phyloP scores from a whole-genome alignment of 2,888 invertebrate species.

The Spilosoma lubricipeda region DNA sequence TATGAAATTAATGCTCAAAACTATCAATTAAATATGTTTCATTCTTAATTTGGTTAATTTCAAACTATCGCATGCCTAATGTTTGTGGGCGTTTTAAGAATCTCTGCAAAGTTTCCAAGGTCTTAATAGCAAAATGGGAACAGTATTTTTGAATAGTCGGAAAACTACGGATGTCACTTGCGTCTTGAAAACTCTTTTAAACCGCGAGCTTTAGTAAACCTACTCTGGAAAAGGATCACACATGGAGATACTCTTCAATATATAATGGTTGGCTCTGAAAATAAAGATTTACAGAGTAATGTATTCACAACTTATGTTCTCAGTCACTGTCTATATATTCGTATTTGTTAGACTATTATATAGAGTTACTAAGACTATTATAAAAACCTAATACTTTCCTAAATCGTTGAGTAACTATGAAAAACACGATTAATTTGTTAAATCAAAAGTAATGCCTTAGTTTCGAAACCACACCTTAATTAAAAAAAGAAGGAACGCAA shows the following conservation, averaged over 20 bases:
- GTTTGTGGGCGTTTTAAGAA: neutral
- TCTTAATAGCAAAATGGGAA: too few relatives aligned
- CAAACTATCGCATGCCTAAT: neutral
- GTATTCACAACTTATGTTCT: neutral
- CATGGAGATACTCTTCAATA: too few relatives aligned
- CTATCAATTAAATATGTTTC: neutral
- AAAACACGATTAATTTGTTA: neutral
- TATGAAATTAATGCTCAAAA: neutral
- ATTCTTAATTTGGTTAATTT: neutral
- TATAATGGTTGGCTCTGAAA: too few relatives aligned
- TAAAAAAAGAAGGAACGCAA: slow-evolving; percentile 25
- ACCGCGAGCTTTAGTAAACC: neutral
- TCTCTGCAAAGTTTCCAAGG: neutral
- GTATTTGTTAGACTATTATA: too few relatives aligned
- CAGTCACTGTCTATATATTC: neutral
- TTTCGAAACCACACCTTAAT: slow-evolving; percentile 27
- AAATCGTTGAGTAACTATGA: neutral
- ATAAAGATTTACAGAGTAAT: neutral
- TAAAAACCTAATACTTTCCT: neutral
- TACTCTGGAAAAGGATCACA: too few relatives aligned
- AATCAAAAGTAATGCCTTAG: neutral
- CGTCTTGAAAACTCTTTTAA: too few relatives aligned
- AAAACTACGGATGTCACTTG: too few relatives aligned
- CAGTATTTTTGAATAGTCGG: too few relatives aligned
- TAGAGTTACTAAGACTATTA: neutral